phyloP scores from a whole-genome alignment of 2,888 invertebrate species.

The Margaritifera margaritifera region DNA sequence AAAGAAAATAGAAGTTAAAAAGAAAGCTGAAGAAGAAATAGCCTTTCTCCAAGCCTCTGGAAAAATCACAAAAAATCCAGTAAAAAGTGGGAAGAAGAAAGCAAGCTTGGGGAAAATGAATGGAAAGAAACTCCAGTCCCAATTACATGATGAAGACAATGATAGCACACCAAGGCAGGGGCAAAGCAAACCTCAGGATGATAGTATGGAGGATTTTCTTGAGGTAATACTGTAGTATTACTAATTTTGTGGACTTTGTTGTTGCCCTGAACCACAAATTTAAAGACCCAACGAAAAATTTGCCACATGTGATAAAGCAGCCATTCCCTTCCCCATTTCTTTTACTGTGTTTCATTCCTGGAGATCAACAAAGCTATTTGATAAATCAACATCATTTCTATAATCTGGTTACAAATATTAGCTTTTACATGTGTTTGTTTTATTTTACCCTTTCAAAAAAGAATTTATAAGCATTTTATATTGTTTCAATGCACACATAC shows the following conservation, averaged over 20 bases:
- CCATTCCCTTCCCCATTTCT: too few relatives aligned
- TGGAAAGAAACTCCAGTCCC: conserved; percentile 18
- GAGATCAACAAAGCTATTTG: too few relatives aligned
- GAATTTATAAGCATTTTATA: too few relatives aligned
- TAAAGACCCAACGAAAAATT: too few relatives aligned
- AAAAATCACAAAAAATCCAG: conserved; percentile 59
- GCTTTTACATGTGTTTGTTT: too few relatives aligned
- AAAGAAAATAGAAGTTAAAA: conserved; percentile 61
- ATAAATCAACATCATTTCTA: too few relatives aligned
- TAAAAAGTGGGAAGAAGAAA: conserved; percentile 41
- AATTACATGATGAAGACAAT: conserved; percentile 20
- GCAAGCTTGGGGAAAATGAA: conserved; percentile 22
- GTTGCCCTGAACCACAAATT: too few relatives aligned
- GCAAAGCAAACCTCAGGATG: conserved; percentile 28
- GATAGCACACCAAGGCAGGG: conserved; percentile 33
- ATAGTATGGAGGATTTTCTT: conserved; percentile 31
- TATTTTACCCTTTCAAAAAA: too few relatives aligned
- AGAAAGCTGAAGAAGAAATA: conserved; percentile 66
- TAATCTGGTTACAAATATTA: too few relatives aligned
- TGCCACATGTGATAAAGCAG: too few relatives aligned
- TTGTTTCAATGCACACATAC: too few relatives aligned
- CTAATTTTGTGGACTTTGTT: conserved; percentile 14
- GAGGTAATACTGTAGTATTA: conserved; percentile 23
- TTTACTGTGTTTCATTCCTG: too few relatives aligned
- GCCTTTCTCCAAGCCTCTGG: conserved; percentile 63